Evolutionary conservation across 1,140 invertebrate species (phyloP).

Genomic region (Tetramorium alpestre): DNA sequence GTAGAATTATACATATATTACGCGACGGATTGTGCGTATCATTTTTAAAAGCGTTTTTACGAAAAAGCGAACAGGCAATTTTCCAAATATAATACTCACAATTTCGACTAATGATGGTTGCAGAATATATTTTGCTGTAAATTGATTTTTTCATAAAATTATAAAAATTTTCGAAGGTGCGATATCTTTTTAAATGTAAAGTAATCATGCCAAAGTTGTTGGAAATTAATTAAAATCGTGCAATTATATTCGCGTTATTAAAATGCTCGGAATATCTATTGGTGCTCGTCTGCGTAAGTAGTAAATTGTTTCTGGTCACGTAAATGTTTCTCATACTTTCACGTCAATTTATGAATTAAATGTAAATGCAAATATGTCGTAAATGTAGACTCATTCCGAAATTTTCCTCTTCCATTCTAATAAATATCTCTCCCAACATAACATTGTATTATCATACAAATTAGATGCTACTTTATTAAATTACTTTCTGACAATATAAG

Average conservation of each 20-base stretch:
- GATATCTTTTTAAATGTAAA: not conserved
- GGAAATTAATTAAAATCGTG: not conserved
- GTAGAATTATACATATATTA: not conserved
- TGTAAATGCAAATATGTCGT: not conserved
- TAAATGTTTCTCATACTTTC: slow-evolving; percentile 68
- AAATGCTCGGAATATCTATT: slow-evolving; percentile 55
- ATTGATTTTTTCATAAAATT: not conserved
- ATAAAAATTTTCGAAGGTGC: not conserved
- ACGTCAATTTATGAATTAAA: not conserved
- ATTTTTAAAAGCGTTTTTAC: slow-evolving; percentile 23
- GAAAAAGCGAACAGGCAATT: slow-evolving; percentile 8
- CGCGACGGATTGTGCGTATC: not conserved
- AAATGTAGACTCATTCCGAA: not conserved
- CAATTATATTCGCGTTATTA: slow-evolving; percentile 40
- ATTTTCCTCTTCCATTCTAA: not conserved
- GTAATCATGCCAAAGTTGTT: not conserved
- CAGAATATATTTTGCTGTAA: not conserved
- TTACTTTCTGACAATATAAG: slow-evolving; percentile 26
- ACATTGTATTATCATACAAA: not conserved
- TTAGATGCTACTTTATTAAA: not conserved
- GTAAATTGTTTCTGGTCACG: slow-evolving; percentile 46
- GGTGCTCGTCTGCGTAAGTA: slow-evolving; percentile 74
- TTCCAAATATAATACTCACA: not conserved
- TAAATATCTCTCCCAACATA: not conserved
- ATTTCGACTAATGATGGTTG: not conserved